Base-by-base conservation (phyloP, 2,888 invertebrate species). In the Melinaea menophilus region DNA sequence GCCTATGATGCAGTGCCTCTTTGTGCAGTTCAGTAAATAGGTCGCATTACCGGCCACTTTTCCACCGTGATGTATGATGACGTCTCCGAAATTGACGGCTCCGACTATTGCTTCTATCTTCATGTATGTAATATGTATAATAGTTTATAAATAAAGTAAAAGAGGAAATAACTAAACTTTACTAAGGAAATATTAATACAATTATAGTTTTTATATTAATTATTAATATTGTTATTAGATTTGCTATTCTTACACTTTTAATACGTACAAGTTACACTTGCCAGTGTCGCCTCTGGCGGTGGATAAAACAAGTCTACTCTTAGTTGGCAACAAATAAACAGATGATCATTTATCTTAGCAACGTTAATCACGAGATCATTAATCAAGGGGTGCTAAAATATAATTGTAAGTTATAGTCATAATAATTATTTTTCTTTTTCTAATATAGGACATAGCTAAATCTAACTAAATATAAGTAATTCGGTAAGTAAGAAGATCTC, bases 21-120 rank as follows among this genome's bases (percentile, higher is more conserved):
- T 58, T 55, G 37, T 62, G 45, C 41, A 57, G 51, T 63, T 61
- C 35, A 70, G 66, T 72, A 81, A 78, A 76, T 79, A 71, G 79
- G 75, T 73, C 79, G 74, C 66, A 67, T 64, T 65, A 60, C 68
- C 61, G 67, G 68, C 64, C 69, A 71, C 68, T 76, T 72, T 72
- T 68, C 64, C 68, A 59, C 70, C 63, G 68, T 65, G 67, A 68
- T 71, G 65, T 70, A 59, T 67, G 67, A 68, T 61, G 71, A 69
- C 66, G 69, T 73, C 74, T 74, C 77, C 74, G 73, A 65, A 73
- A 74, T 74, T 71, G 73, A 67, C 55, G 59, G 54, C 58, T 57
- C 37, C 58, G 57, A 64, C 61, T 65, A 67, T 66, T 51, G 59
- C 64, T 61, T 65, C 59, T 67, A 61, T 63, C 56, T 60, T 60